These are phyloP conservation scores for Globodera rostochiensis DNA, from an alignment of 1,140 invertebrate genomes.

Conservation along the genomic window DNA sequence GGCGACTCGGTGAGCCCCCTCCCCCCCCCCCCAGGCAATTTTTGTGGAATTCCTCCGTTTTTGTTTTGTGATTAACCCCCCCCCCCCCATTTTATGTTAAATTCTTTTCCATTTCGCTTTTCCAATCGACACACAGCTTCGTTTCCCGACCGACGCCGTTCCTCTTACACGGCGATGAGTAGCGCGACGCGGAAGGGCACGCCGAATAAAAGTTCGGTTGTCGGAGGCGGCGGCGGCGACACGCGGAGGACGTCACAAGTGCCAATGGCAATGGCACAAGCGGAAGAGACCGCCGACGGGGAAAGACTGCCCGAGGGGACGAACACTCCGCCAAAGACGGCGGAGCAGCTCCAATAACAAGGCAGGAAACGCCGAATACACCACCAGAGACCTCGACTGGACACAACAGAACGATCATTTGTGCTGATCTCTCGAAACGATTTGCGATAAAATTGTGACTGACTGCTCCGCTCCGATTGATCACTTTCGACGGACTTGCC, in stretches of 20 bases:
- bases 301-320: conserved; percentile 7
- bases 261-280: neutral
- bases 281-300: neutral
- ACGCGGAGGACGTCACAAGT: neutral
- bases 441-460: no score
- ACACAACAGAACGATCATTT: no score
- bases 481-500: no score
- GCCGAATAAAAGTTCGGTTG: conserved; percentile 3
- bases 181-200: conserved; percentile 9
- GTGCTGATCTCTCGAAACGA: no score
- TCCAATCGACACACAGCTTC: conserved; percentile 17
- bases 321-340: no score
- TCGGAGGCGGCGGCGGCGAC: neutral
- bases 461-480: no score
- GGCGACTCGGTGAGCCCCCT: conserved; percentile 19
- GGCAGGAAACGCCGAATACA: neutral
- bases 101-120: neutral
- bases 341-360: no score
- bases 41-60: neutral
- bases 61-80: no score
- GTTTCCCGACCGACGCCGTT: conserved; percentile 25
- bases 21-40: no score
- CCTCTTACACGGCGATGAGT: conserved; percentile 13
- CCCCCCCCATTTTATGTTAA: no score
- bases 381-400: no score